These are phyloP conservation scores for Hyperoplus immaculatus DNA, from an alignment of 2,797 vertebrate genomes.

Conservation along the genomic window DNA sequence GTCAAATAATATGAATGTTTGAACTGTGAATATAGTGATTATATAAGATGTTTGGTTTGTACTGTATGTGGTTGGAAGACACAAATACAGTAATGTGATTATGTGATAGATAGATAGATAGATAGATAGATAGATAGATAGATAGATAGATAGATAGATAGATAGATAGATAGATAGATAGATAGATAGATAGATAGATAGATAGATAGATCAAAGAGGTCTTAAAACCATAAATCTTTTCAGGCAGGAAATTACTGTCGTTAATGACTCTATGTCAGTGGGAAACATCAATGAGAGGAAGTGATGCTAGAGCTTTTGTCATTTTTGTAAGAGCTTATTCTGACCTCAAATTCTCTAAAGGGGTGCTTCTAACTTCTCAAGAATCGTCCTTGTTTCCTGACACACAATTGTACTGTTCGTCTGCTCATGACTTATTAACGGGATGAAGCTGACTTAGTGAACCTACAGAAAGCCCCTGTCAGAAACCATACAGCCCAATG, in stretches of 20 bases:
- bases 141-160: not conserved
- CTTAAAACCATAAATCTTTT: not conserved
- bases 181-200: not conserved
- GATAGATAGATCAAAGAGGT: not conserved
- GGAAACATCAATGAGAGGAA: constrained; percentile 49
- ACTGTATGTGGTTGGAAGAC: not conserved
- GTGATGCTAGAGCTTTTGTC: constrained; percentile 50
- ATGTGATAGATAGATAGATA: constrained; percentile 8
- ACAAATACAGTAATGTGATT: not conserved
- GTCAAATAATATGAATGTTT: constrained; percentile 28
- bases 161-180: not conserved
- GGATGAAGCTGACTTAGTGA: constrained; percentile 55
- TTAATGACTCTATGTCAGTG: constrained; percentile 39
- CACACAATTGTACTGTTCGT: constrained; percentile 23
- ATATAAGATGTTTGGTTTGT: not conserved
- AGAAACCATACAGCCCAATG: constrained; percentile 54
- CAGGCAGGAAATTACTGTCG: constrained; percentile 23
- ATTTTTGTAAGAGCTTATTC: constrained; percentile 33
- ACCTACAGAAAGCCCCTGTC: constrained; percentile 74
- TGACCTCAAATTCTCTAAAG: constrained; percentile 46
- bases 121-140: not conserved
- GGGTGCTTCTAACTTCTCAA: constrained; percentile 60
- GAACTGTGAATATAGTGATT: not conserved
- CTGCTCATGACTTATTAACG: constrained; percentile 55
- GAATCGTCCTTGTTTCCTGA: constrained; percentile 69